phyloP scores from a whole-genome alignment of 2,113 vertebrate species.

The Toxotes chatareus region DNA sequence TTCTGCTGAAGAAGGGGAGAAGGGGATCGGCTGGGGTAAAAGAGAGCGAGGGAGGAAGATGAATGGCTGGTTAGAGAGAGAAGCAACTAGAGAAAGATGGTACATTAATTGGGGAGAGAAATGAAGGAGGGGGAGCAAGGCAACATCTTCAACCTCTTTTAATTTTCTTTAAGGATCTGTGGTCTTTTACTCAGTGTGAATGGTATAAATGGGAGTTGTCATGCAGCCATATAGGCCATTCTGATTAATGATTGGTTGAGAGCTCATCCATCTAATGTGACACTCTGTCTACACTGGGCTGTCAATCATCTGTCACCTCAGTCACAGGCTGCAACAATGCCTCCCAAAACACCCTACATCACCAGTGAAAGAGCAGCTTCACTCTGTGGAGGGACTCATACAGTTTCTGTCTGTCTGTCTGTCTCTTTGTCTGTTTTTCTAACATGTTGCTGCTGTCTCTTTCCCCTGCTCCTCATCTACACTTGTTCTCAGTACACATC shows the following conservation, averaged over 20 bases:
- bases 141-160: conserved; percentile 25
- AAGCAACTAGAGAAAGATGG: background rate
- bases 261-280: conserved; percentile 50
- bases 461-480: background rate
- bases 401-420: background rate
- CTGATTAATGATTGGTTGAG: conserved; percentile 58
- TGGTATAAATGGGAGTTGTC: conserved; percentile 38
- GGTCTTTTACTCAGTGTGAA: conserved; percentile 15
- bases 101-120: conserved; percentile 1
- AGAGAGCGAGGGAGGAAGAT: conserved; percentile 31
- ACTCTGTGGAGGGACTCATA: background rate
- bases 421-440: background rate
- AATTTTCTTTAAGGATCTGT: conserved; percentile 25
- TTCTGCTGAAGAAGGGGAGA: conserved; percentile 47
- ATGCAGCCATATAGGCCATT: conserved; percentile 24
- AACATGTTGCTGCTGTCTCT: background rate
- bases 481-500: background rate
- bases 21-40: conserved; percentile 9
- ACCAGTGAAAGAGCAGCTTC: conserved; percentile 13
- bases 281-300: conserved; percentile 11
- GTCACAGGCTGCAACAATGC: conserved; percentile 29
- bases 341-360: conserved; percentile 14
- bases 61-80: conserved; percentile 35
- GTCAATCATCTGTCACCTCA: conserved; percentile 52
- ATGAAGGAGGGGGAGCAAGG: background rate